A percentile compares a stretch with the other conserved stretches of the same genome.
Conservation (phyloP, 2,797 vertebrate species). For the Falco rusticolus region DNA sequence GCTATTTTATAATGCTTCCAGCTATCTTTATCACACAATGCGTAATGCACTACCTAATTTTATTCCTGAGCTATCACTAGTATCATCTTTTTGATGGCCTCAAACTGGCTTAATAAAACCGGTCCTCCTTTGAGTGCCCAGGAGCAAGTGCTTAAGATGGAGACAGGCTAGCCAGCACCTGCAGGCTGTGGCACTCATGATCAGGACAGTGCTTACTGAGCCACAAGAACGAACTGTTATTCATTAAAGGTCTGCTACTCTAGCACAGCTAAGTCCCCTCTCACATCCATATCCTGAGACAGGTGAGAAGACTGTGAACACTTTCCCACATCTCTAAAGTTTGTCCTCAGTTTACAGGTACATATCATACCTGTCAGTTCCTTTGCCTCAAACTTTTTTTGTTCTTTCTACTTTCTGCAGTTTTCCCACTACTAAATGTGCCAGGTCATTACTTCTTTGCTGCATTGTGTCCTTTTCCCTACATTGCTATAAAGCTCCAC, state of each 20-base stretch:
- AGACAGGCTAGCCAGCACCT: neutral
- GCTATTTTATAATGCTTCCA: slow-evolving; percentile 76
- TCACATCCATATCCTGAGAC: neutral
- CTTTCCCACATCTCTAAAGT: neutral
- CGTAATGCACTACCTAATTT: slow-evolving; percentile 74
- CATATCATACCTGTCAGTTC: neutral
- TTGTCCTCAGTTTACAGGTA: neutral
- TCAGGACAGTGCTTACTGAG: neutral
- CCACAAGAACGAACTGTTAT: neutral
- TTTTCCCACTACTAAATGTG: neutral
- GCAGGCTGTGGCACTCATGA: neutral
- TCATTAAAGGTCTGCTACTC: neutral
- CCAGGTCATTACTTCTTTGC: neutral
- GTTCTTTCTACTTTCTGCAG: neutral
- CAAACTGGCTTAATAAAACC: slow-evolving; percentile 35
- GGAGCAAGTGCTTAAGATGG: neutral
- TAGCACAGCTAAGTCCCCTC: neutral
- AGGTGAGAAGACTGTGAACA: neutral
- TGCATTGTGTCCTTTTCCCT: neutral
- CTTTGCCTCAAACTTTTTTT: neutral
- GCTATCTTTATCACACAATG: slow-evolving; percentile 67
- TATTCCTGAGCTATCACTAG: slow-evolving; percentile 64
- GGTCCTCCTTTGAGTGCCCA: neutral
- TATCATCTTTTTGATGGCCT: slow-evolving; percentile 67
- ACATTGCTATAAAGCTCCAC: neutral